These are phyloP conservation scores for Anniella stebbinsi DNA, from an alignment of 2,797 vertebrate genomes.

Conservation along the genomic window DNA sequence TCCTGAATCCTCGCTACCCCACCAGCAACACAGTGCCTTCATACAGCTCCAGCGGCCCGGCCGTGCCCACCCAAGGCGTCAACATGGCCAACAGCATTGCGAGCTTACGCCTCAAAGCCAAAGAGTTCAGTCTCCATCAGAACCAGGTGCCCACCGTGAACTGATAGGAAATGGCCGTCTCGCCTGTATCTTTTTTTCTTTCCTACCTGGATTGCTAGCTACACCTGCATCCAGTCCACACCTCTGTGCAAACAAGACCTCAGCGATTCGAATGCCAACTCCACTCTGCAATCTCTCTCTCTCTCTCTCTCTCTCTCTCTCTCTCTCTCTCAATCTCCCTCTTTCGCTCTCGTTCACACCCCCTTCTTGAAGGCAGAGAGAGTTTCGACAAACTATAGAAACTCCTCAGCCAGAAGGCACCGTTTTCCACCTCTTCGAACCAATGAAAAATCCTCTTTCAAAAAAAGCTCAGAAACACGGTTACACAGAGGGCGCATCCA, in stretches of 20 bases:
- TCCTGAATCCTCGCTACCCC: slow-evolving; percentile 13
- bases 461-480: slow-evolving; percentile 45
- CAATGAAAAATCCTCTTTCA: slow-evolving; percentile 49
- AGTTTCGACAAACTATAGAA: slow-evolving; percentile 15
- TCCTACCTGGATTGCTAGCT: neutral
- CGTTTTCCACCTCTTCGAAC: slow-evolving; percentile 57
- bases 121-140: slow-evolving; percentile 87
- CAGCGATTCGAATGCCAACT: fast-evolving
- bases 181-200: neutral
- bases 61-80: slow-evolving; percentile 77
- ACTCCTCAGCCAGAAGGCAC: slow-evolving; percentile 62
- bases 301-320: neutral
- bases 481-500: slow-evolving; percentile 60
- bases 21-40: slow-evolving; percentile 78
- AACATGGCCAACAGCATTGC: slow-evolving; percentile 87
- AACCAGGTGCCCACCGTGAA: slow-evolving; percentile 86
- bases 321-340: neutral
- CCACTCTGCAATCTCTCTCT: slow-evolving; percentile 38
- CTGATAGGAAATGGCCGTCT: slow-evolving; percentile 64
- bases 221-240: neutral
- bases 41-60: slow-evolving; percentile 77
- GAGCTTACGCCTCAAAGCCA: slow-evolving; percentile 86
- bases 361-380: slow-evolving; percentile 62
- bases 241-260: neutral
- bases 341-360: neutral